These are phyloP conservation scores for Coenonympha glycerion DNA, from an alignment of 2,888 invertebrate species.

Conservation along the genomic window DNA sequence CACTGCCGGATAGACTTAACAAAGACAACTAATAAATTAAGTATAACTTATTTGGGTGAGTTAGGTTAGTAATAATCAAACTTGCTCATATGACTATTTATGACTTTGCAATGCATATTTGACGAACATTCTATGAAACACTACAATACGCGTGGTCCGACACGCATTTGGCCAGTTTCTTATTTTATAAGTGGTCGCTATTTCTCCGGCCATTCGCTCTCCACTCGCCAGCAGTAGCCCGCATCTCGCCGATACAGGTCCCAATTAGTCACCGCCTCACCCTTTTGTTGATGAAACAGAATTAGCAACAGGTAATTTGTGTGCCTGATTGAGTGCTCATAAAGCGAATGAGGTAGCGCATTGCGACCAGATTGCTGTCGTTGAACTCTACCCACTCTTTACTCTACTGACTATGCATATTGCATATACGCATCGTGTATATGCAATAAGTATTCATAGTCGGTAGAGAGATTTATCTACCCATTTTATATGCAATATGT, in stretches of 20 bases:
- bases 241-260: conserved; percentile 17
- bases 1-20: no score
- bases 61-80: no score
- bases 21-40: no score
- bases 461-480: neutral
- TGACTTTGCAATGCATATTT: no score
- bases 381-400: conserved; percentile 29
- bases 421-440: neutral
- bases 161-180: no score
- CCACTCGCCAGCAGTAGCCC: no score
- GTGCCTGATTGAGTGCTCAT: conserved; percentile 36
- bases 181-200: neutral
- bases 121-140: no score
- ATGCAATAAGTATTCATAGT: neutral
- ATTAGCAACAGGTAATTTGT: conserved; percentile 34
- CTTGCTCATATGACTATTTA: no score
- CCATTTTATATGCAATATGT: no score
- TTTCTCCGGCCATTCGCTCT: conserved; percentile 6
- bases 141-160: no score
- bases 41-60: no score
- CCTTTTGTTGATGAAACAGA: conserved; percentile 27
- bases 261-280: conserved; percentile 24
- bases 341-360: conserved; percentile 34
- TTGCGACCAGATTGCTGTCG: conserved; percentile 31
- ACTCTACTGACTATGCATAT: neutral